These are phyloP conservation scores for Pyralis farinalis DNA, from an alignment of 2,888 invertebrate genomes.

Conservation along the genomic window DNA sequence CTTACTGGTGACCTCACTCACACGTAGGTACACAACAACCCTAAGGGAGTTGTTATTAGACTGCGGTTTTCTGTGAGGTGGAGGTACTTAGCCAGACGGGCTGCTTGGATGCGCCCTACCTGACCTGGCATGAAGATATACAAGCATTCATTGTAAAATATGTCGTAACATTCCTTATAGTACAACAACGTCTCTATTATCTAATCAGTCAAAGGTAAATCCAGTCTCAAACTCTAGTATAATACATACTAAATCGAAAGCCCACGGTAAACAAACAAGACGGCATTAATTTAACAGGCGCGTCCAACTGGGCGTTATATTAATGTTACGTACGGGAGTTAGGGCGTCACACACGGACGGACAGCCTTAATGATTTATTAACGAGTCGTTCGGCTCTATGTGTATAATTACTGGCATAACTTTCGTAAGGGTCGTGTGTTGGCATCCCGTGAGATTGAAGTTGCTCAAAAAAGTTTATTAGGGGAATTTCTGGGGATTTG, in stretches of 20 bases:
- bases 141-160: too few relatives aligned
- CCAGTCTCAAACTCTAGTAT: not conserved
- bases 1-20: too few relatives aligned
- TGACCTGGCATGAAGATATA: too few relatives aligned
- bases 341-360: slow-evolving; percentile 10
- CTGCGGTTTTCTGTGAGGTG: too few relatives aligned
- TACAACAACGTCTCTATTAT: too few relatives aligned
- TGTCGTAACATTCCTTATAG: too few relatives aligned
- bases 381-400: slow-evolving; percentile 9
- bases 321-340: slow-evolving; percentile 10
- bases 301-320: slow-evolving; percentile 8
- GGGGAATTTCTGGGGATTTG: not conserved
- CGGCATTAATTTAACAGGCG: slow-evolving; percentile 8
- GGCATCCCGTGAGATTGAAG: not conserved
- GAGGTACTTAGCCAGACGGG: too few relatives aligned
- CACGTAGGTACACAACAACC: too few relatives aligned
- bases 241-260: not conserved
- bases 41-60: too few relatives aligned
- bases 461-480: not conserved
- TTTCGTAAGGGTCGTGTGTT: not conserved
- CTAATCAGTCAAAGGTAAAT: too few relatives aligned
- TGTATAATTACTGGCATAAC: slow-evolving; percentile 12
- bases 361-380: slow-evolving; percentile 20
- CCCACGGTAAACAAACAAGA: slow-evolving; percentile 2
- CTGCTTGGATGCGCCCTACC: too few relatives aligned